Evolutionary conservation across 1,140 invertebrate genomes (phyloP).

Genomic region (Hypsibius dujardini): DNA sequence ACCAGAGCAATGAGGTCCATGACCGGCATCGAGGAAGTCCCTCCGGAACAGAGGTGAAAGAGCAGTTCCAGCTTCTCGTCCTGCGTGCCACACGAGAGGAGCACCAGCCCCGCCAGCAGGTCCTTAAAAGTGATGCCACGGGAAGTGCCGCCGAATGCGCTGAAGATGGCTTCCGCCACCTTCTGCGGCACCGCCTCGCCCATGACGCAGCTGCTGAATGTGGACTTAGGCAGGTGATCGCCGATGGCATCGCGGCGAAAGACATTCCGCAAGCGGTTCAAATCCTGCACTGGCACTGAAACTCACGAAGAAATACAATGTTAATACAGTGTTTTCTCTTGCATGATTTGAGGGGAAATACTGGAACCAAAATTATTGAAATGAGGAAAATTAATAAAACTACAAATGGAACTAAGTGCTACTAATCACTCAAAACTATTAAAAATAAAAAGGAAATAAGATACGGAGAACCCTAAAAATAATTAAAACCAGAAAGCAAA

Average conservation of each 20-base stretch:
- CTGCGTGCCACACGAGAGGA: constrained; percentile 57
- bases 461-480: no score
- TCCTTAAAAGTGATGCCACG: constrained; percentile 65
- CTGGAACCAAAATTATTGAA: not conserved
- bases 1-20: constrained; percentile 6
- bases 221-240: constrained; percentile 49
- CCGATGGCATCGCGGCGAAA: constrained; percentile 59
- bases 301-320: constrained; percentile 18
- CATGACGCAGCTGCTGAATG: constrained; percentile 59
- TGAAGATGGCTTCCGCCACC: constrained; percentile 57
- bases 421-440: no score
- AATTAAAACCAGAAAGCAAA: no score
- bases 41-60: not conserved
- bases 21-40: not conserved
- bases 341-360: no score
- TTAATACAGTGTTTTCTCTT: no score
- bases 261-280: constrained; percentile 58
- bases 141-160: constrained; percentile 55
- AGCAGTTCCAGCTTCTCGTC: constrained; percentile 45
- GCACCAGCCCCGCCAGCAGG: constrained; percentile 57
- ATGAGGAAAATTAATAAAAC: constrained; percentile 28
- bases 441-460: constrained; percentile 27
- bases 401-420: no score
- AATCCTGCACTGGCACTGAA: constrained; percentile 58
- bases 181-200: constrained; percentile 58